These are phyloP conservation scores for Eupristina koningsbergeri DNA, from an alignment of 1,140 invertebrate species.

Conservation along the genomic window DNA sequence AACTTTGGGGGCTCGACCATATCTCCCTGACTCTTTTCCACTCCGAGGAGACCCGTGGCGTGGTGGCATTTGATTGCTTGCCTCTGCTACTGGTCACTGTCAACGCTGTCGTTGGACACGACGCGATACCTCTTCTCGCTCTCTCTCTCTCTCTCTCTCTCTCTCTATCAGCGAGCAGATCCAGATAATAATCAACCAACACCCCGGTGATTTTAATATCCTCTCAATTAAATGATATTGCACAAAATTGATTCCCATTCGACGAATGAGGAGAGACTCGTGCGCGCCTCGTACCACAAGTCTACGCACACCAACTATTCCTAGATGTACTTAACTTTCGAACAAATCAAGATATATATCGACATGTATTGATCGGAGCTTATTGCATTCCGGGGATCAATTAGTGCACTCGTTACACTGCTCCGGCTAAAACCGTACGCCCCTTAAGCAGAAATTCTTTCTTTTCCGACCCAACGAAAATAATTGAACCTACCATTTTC, in stretches of 20 bases:
- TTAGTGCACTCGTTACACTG: constrained; percentile 25
- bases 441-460: background rate
- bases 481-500: no score
- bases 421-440: background rate
- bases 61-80: background rate
- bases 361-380: constrained; percentile 26
- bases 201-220: constrained; percentile 54
- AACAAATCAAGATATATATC: constrained; percentile 20
- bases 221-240: constrained; percentile 58
- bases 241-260: constrained; percentile 58
- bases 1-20: constrained; percentile 33
- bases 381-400: constrained; percentile 34
- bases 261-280: constrained; percentile 10
- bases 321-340: constrained; percentile 20
- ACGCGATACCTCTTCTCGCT: background rate
- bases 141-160: background rate
- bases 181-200: constrained; percentile 34
- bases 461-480: background rate
- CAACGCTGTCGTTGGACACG: background rate
- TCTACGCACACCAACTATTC: background rate
- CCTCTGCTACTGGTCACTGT: constrained; percentile 12
- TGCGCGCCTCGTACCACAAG: background rate
- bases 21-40: background rate
- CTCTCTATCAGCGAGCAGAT: background rate
- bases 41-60: constrained; percentile 1